A percentile compares a stretch with the other conserved stretches of the same genome.
These are phyloP conservation scores for Embidobia sp. DNA, from an alignment of 2,888 invertebrate genomes.

Conservation along the genomic window DNA sequence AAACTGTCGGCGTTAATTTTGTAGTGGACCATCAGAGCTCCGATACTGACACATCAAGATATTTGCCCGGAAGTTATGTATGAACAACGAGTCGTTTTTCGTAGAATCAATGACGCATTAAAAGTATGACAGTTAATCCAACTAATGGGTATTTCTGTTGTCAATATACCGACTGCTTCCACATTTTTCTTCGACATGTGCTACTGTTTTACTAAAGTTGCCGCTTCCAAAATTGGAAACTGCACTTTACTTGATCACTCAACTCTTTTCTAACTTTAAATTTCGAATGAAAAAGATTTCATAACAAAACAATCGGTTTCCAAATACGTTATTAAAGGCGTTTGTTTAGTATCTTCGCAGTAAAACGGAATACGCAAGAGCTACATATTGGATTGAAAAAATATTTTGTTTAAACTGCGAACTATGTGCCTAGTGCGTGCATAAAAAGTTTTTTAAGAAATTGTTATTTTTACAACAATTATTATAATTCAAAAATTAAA, in stretches of 20 bases:
- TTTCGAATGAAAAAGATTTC: conserved; percentile 45
- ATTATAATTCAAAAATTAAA: too few species aligned
- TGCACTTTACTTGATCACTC: conserved; percentile 76
- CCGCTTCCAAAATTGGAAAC: conserved; percentile 72
- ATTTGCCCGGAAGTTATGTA: conserved; percentile 62
- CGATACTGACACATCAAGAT: conserved; percentile 54
- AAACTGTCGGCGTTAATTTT: conserved; percentile 62
- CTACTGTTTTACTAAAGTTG: conserved; percentile 57
- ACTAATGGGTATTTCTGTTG: conserved; percentile 74
- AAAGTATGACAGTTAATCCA: conserved; percentile 75
- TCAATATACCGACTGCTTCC: conserved; percentile 63
- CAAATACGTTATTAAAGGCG: too few species aligned
- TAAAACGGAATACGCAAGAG: too few species aligned
- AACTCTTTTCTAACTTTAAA: conserved; percentile 66
- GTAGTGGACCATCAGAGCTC: conserved; percentile 34
- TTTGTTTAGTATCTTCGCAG: too few species aligned
- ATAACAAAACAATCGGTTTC: conserved; percentile 25
- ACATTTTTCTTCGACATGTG: conserved; percentile 58
- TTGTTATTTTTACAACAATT: too few species aligned
- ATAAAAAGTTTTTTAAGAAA: too few species aligned
- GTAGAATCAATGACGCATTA: conserved; percentile 65
- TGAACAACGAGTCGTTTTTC: conserved; percentile 62
- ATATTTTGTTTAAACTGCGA: too few species aligned
- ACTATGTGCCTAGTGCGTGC: too few species aligned
- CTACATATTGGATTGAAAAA: too few species aligned